Evolutionary conservation across 92 coral and sea anemone species (phyloP).

Genomic region (Plumapathes pennacea): DNA sequence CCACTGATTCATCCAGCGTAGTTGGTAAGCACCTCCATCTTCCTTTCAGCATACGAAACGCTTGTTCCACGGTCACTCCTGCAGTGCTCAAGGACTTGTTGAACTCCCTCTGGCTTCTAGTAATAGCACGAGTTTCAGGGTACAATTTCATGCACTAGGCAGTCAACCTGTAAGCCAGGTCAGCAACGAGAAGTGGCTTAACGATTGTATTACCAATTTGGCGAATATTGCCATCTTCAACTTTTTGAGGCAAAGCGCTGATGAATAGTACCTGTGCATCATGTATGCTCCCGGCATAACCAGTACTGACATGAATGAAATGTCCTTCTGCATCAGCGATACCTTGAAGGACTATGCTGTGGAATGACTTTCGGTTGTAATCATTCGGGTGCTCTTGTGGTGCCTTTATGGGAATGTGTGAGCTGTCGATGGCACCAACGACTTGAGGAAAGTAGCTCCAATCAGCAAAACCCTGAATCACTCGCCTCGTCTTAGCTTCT

Average conservation of each 20-base stretch:
- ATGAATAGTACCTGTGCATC: slow-evolving; percentile 8
- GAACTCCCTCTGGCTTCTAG: no score
- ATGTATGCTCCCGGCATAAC: slow-evolving; percentile 23
- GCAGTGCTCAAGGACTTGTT: no score
- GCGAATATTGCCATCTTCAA: background rate
- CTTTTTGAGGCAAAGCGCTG: slow-evolving; percentile 2
- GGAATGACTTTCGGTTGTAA: slow-evolving; percentile 5
- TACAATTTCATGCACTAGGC: no score
- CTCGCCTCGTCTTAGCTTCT: no score
- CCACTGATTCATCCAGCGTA: slow-evolving; percentile 29
- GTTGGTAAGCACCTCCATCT: slow-evolving; percentile 26
- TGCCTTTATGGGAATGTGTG: slow-evolving; percentile 12
- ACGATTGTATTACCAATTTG: no score
- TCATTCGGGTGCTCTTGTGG: background rate
- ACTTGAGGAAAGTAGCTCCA: slow-evolving; percentile 11
- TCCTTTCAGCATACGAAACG: slow-evolving; percentile 36
- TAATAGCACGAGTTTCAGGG: no score
- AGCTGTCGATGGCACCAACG: slow-evolving; percentile 4
- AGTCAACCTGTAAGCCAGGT: no score
- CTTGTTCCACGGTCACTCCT: no score
- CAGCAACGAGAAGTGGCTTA: no score
- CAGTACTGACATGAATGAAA: slow-evolving; percentile 7
- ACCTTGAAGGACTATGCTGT: slow-evolving; percentile 8
- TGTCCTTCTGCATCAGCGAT: slow-evolving; percentile 4
- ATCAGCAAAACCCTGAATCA: no score